Conservation (phyloP, 2,888 invertebrate species). For the Linyphia triangularis region DNA sequence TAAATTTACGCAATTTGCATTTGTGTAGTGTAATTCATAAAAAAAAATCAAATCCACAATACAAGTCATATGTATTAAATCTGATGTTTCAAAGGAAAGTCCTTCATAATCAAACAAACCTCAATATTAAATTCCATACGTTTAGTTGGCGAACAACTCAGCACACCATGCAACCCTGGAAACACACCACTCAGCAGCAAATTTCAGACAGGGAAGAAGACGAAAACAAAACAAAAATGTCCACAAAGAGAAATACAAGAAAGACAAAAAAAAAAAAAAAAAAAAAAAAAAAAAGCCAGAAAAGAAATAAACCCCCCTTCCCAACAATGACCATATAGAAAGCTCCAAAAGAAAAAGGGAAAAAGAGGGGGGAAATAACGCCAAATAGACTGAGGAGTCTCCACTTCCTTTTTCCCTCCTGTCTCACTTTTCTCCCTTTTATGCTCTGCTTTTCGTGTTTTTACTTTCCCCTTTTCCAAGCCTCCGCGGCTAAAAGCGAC, state of each 20-base stretch:
- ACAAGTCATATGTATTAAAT: too few relatives aligned
- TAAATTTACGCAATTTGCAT: too few relatives aligned
- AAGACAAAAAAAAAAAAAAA: conserved; percentile 36
- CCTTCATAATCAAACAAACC: background rate
- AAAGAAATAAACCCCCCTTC: conserved; percentile 35
- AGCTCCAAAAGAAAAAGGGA: conserved; percentile 1
- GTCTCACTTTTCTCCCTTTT: conserved; percentile 55
- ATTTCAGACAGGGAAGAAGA: conserved; percentile 35
- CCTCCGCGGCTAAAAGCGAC: conserved; percentile 70
- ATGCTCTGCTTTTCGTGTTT: conserved; percentile 40
- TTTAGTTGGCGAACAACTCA: background rate
- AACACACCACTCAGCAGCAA: conserved; percentile 60
- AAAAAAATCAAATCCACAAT: too few relatives aligned
- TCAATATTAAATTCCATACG: background rate
- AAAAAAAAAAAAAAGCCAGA: conserved; percentile 27
- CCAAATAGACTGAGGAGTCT: conserved; percentile 64
- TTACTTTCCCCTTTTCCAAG: conserved; percentile 35
- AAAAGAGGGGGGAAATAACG: conserved; percentile 45
- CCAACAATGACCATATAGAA: conserved; percentile 69
- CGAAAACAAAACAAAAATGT: conserved; percentile 34
- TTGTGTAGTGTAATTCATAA: too few relatives aligned
- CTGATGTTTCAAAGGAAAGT: too few relatives aligned
- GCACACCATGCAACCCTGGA: conserved; percentile 56
- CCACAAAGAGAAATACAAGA: background rate
- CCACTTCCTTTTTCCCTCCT: conserved; percentile 21